Evolutionary conservation across 2,888 invertebrate species (phyloP), one percentile per base, ranked within the genome.

Genomic region (Trichopria drosophilae): DNA sequence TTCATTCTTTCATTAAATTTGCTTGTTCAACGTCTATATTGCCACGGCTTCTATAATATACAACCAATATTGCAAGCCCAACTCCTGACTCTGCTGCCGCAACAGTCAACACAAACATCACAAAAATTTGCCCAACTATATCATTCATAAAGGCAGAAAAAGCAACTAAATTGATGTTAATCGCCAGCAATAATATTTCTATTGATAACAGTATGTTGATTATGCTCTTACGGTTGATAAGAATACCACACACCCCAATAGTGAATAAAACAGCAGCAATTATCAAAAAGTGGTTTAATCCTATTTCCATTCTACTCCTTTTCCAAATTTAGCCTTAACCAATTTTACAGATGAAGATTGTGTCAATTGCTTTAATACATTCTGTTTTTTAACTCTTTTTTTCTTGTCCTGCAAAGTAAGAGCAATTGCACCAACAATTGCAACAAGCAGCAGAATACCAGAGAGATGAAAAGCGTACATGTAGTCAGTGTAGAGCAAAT

Each of bases 251-350:
- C 32, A 43, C 43, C 15, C 32, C 43, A 43, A 43, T 32, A 31
- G 32, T 32, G 32, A 43, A 43, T 23, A 43, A 32, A 31, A 22
- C 10, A 43, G 43, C 31, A 32, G 43, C 43, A 32, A 32, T 24
- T 32, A 43, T 43, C 43, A 43, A 42, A 42, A 42, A 42, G 16
- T 42, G 20, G 32, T 42, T 42, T 42, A 42, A 42, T 42, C 42
- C 42, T 42, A 42, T 42, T 42, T 42, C 42, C 42, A 42, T 42
- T 42, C 42, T 31, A 42, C 42, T 42, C 42, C 31, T 42, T 42
- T 42, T 42, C 42, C 42, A 42, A 42, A 42, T 31, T 42, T 42
- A 42, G 42, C 42, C 42, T 42, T 42, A 42, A 42, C 13, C 42
- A 42, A 42, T 42, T 42, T 42, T 42, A 42, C 42, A 42, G 42